A percentile compares a stretch with the other conserved stretches of the same genome.
These are phyloP conservation scores for Polypterus bichir DNA, from an alignment of 2,113 vertebrate genomes.

Conservation along the genomic window DNA sequence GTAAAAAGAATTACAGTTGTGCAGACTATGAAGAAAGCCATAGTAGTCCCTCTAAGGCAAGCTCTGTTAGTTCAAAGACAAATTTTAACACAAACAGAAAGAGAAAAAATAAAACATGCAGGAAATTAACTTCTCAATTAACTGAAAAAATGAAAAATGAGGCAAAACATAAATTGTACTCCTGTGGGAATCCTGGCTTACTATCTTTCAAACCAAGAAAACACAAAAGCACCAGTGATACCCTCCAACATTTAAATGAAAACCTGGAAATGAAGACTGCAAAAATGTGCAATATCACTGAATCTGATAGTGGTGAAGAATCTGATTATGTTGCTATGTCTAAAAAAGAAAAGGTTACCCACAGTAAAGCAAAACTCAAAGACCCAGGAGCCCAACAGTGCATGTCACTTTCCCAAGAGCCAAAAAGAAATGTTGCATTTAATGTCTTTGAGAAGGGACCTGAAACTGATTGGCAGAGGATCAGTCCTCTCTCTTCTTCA, in stretches of 20 bases:
- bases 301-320: slow-evolving; percentile 57
- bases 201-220: background rate
- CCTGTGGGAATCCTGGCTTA: no score
- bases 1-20: no score
- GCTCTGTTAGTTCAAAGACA: no score
- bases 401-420: background rate
- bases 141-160: no score
- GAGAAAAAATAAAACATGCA: no score
- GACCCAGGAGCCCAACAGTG: background rate
- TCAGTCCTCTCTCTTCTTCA: slow-evolving; percentile 61
- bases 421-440: background rate
- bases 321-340: slow-evolving; percentile 66
- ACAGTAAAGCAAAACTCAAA: slow-evolving; percentile 9
- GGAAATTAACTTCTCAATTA: no score
- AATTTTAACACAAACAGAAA: no score
- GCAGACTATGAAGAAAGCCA: no score
- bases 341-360: slow-evolving; percentile 24
- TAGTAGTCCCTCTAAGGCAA: no score
- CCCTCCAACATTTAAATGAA: no score
- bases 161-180: no score
- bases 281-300: background rate
- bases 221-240: background rate
- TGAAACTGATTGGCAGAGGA: slow-evolving; percentile 37
- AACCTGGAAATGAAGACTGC: no score
- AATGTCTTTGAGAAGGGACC: background rate